Evolutionary conservation across 2,113 vertebrate species (phyloP).

Genomic region (Probosciger aterrimus): DNA sequence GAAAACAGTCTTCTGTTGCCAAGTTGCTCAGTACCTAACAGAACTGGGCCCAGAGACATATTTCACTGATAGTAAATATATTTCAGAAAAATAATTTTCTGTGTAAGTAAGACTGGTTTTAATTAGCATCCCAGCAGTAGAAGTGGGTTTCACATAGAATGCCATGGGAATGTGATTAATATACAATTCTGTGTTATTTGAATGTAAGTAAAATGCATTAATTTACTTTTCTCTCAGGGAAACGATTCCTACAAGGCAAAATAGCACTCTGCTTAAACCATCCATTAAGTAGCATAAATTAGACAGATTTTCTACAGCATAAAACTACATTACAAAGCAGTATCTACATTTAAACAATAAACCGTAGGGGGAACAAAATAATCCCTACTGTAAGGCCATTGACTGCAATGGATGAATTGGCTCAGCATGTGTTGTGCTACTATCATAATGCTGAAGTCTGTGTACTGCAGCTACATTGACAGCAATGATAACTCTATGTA

Average conservation of each 20-base stretch:
- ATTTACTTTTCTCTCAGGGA: constrained; percentile 48
- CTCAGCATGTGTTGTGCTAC: not conserved
- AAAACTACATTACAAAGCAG: not conserved
- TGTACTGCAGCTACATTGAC: not conserved
- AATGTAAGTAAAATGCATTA: constrained; percentile 41
- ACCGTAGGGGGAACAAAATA: not conserved
- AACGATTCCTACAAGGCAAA: constrained; percentile 42
- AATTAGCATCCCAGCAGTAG: constrained; percentile 6
- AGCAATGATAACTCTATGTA: not conserved
- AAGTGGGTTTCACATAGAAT: constrained; percentile 7
- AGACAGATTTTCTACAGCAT: constrained; percentile 11
- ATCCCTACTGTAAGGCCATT: constrained; percentile 18
- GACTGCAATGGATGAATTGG: constrained; percentile 40
- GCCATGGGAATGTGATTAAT: constrained; percentile 22
- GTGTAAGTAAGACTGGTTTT: constrained; percentile 27
- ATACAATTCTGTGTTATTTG: constrained; percentile 5
- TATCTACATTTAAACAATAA: constrained; percentile 18
- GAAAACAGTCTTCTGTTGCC: not conserved
- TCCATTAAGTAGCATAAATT: constrained; percentile 47
- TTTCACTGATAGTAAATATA: not conserved
- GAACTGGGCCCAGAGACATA: not conserved
- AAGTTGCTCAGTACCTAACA: not conserved
- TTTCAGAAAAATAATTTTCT: constrained; percentile 7
- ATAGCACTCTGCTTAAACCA: constrained; percentile 23
- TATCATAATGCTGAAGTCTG: not conserved